phyloP scores from a whole-genome alignment of 2,888 invertebrate genomes.

The Cataglyphis altisquamis region DNA sequence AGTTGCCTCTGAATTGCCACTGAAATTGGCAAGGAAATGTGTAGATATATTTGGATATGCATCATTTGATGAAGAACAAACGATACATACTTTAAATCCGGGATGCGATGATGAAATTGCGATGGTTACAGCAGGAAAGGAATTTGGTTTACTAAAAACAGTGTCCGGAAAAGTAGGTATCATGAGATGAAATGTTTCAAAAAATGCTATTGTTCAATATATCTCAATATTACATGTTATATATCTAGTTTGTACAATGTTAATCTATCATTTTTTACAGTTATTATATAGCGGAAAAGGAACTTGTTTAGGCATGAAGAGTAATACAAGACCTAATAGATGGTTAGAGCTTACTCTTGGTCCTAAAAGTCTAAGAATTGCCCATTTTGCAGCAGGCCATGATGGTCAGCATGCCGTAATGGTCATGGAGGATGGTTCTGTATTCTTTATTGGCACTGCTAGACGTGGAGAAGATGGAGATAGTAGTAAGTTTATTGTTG shows the following conservation, averaged over 20 bases:
- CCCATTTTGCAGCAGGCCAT: constrained; percentile 95
- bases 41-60: constrained; percentile 92
- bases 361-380: constrained; percentile 90
- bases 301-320: constrained; percentile 94
- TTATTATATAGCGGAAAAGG: constrained; percentile 96
- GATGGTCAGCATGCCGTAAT: constrained; percentile 97
- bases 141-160: constrained; percentile 95
- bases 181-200: background rate
- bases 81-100: constrained; percentile 86
- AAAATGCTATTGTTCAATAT: background rate
- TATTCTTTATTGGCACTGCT: constrained; percentile 94
- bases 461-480: constrained; percentile 98
- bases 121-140: constrained; percentile 94
- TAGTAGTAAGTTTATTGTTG: constrained; percentile 87
- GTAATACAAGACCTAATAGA: constrained; percentile 87
- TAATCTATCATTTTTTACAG: constrained; percentile 82
- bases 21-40: constrained; percentile 93
- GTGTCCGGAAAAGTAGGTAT: constrained; percentile 92
- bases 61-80: constrained; percentile 90
- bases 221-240: background rate
- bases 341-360: constrained; percentile 90
- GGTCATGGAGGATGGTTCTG: constrained; percentile 97
- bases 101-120: constrained; percentile 93
- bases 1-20: constrained; percentile 88
- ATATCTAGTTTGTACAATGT: constrained; percentile 3